phyloP scores from a whole-genome alignment of 2,888 invertebrate species.

The Barypeithes pellucidus region DNA sequence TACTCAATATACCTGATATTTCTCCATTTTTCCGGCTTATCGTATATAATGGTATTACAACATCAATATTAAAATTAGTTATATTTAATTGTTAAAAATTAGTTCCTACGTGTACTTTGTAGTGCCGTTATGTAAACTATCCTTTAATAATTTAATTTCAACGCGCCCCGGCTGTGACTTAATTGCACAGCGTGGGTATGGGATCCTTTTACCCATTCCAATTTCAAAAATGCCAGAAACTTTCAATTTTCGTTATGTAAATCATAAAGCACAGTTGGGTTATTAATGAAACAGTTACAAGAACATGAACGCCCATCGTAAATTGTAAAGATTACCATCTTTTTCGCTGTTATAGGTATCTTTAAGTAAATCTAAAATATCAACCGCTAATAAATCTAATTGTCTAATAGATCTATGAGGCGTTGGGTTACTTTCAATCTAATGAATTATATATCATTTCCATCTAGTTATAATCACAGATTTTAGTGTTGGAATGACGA shows the following conservation, averaged over 20 bases:
- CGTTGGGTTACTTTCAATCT: constrained; percentile 5
- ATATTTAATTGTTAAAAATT: no score
- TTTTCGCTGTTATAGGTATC: constrained; percentile 1
- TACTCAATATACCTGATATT: no score
- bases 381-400: constrained; percentile 15
- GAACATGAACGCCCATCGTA: not conserved
- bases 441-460: not conserved
- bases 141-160: not conserved
- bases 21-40: no score
- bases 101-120: not conserved
- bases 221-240: constrained; percentile 18
- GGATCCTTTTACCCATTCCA: constrained; percentile 1
- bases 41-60: no score
- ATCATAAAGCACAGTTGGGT: constrained; percentile 33
- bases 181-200: constrained; percentile 7
- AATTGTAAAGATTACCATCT: constrained; percentile 4
- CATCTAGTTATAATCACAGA: no score
- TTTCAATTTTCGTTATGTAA: constrained; percentile 31
- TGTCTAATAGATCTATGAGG: not conserved
- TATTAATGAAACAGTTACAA: constrained; percentile 7
- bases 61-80: no score
- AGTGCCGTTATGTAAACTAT: not conserved
- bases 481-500: no score
- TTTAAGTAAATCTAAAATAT: not conserved
- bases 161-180: not conserved